Percentiles rank a stretch among this genome's conserved stretches.
Evolutionary conservation across 2,797 vertebrate species (phyloP).

Genomic region (Squalus acanthias): DNA sequence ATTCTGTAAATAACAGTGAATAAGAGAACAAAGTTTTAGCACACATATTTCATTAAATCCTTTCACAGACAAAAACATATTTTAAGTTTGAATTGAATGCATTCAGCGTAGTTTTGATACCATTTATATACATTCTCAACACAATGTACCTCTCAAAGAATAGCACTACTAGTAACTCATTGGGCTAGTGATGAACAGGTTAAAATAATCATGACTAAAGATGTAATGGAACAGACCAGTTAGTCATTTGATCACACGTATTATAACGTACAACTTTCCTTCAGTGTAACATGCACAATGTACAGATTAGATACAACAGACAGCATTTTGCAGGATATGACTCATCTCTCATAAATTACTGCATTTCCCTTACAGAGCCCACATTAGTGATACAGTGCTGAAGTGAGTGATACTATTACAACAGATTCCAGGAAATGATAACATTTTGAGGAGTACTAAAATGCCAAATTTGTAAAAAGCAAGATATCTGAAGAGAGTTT

Average conservation of each 20-base stretch:
- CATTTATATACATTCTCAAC: not conserved
- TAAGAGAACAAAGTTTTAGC: not conserved
- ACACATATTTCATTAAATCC: not conserved
- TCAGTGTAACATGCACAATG: not conserved
- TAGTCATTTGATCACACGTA: not conserved
- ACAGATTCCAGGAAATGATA: slow-evolving; percentile 27
- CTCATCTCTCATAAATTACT: slow-evolving; percentile 28
- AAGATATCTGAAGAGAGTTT: not conserved
- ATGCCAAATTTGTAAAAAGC: slow-evolving; percentile 1
- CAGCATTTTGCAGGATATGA: slow-evolving; percentile 34
- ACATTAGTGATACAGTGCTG: slow-evolving; percentile 12
- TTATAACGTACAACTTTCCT: not conserved
- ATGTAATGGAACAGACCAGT: slow-evolving; percentile 1
- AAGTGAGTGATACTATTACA: not conserved
- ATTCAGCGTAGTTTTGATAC: not conserved
- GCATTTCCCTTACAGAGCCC: slow-evolving; percentile 26
- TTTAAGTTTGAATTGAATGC: not conserved
- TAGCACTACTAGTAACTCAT: not conserved
- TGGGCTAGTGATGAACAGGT: not conserved
- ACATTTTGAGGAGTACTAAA: not conserved
- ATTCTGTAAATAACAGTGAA: not conserved
- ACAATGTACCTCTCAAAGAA: not conserved
- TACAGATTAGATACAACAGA: not conserved
- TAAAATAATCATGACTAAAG: not conserved
- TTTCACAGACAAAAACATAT: not conserved